A percentile compares a stretch with the other conserved stretches of the same genome.
These are phyloP conservation scores for Erinaceus europaeus DNA, from an alignment of 2,113 vertebrate species.

Conservation along the genomic window DNA sequence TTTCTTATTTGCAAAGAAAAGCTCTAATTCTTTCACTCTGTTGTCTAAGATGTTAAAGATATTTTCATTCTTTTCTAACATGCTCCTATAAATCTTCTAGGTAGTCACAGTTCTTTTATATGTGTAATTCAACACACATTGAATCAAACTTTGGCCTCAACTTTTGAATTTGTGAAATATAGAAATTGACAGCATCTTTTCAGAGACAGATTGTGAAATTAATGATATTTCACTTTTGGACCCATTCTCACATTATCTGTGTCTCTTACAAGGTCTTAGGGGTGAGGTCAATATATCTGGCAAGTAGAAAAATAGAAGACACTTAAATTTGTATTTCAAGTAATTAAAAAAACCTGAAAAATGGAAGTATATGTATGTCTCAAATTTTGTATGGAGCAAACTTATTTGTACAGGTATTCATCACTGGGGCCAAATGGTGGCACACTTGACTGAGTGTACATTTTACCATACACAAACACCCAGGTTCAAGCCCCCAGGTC, in stretches of 20 bases:
- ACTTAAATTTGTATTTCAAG: not conserved
- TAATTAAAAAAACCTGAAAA: not conserved
- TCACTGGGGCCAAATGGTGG: too few species aligned
- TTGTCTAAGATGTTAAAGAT: not conserved
- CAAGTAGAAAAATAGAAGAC: not conserved
- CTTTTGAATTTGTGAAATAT: slow-evolving; percentile 37
- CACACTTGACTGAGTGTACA: too few species aligned
- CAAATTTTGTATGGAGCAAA: not conserved
- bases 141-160: not conserved
- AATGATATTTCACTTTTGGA: not conserved
- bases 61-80: not conserved
- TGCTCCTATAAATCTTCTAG: not conserved
- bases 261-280: not conserved
- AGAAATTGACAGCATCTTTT: not conserved
- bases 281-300: not conserved
- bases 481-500: too few species aligned
- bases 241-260: not conserved
- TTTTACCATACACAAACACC: too few species aligned
- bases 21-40: not conserved
- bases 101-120: not conserved
- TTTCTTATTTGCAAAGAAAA: not conserved
- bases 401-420: not conserved
- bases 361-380: not conserved
- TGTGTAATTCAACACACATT: not conserved
- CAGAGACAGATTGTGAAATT: not conserved